These are phyloP conservation scores for Macropus fuliginosus DNA, from an alignment of 2,797 vertebrate species.

Conservation along the genomic window DNA sequence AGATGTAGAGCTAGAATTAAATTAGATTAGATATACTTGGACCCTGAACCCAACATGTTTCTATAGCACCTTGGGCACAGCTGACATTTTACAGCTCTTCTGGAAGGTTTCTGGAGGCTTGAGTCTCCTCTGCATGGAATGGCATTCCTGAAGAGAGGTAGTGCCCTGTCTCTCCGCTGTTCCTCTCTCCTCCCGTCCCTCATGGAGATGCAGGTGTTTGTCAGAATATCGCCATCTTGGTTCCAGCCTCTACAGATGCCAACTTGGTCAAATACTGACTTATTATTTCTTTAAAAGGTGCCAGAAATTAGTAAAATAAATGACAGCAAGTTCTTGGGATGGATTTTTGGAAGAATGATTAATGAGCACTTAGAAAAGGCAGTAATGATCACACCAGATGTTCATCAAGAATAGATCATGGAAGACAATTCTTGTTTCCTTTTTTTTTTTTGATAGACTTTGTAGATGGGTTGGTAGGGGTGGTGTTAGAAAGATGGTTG, in stretches of 20 bases:
- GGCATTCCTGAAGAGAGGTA: background rate
- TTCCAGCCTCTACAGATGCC: background rate
- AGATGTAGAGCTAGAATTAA: background rate
- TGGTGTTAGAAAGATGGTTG: background rate
- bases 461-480: background rate
- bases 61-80: background rate
- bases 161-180: background rate
- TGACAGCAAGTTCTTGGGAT: background rate
- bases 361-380: background rate
- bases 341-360: background rate
- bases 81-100: background rate
- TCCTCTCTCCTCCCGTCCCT: background rate
- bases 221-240: background rate
- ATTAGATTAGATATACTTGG: background rate
- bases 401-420: background rate
- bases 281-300: background rate
- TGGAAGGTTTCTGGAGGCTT: background rate
- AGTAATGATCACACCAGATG: background rate
- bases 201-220: background rate
- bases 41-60: background rate
- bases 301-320: background rate
- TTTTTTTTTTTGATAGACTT: background rate
- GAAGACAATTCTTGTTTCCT: background rate
- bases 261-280: background rate
- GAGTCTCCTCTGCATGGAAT: background rate